Evolutionary conservation across 1,140 invertebrate genomes (phyloP).

Genomic region (Trachymyrmex septentrionalis): DNA sequence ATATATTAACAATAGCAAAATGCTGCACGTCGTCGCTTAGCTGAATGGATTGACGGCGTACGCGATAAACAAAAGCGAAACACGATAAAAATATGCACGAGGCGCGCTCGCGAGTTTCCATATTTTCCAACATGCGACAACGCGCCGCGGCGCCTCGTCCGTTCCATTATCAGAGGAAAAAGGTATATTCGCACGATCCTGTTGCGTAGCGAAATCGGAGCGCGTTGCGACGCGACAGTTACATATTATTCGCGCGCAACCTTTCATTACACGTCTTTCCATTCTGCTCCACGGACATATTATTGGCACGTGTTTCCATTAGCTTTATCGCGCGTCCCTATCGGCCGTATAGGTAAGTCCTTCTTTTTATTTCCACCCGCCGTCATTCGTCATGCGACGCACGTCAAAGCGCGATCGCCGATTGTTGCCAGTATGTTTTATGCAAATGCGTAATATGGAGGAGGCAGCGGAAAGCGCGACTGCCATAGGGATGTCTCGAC

Average conservation of each 20-base stretch:
- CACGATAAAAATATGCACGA: conserved; percentile 52
- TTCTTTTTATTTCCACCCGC: conserved; percentile 53
- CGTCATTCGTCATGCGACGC: conserved; percentile 64
- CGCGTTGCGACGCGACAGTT: conserved; percentile 54
- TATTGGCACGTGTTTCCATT: conserved; percentile 77
- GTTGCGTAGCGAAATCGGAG: conserved; percentile 60
- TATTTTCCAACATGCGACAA: conserved; percentile 43
- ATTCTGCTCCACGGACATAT: conserved; percentile 60
- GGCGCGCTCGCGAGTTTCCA: conserved; percentile 38
- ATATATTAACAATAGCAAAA: conserved; percentile 7
- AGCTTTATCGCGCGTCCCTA: conserved; percentile 70
- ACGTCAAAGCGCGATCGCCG: conserved; percentile 62
- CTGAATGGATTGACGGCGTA: conserved; percentile 15
- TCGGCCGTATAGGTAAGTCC: conserved; percentile 56
- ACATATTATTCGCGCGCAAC: conserved; percentile 59
- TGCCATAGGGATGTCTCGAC: not conserved
- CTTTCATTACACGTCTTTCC: conserved; percentile 68
- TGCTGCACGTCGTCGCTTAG: not conserved
- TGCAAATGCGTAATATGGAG: conserved; percentile 57
- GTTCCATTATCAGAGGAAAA: conserved; percentile 50
- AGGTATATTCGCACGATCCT: conserved; percentile 50
- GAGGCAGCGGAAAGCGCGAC: not conserved
- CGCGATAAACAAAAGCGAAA: conserved; percentile 44
- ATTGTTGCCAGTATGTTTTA: conserved; percentile 39
- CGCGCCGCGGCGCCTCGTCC: conserved; percentile 43